phyloP scores from a whole-genome alignment of 2,888 invertebrate genomes.

The Lomographa bimaculata region DNA sequence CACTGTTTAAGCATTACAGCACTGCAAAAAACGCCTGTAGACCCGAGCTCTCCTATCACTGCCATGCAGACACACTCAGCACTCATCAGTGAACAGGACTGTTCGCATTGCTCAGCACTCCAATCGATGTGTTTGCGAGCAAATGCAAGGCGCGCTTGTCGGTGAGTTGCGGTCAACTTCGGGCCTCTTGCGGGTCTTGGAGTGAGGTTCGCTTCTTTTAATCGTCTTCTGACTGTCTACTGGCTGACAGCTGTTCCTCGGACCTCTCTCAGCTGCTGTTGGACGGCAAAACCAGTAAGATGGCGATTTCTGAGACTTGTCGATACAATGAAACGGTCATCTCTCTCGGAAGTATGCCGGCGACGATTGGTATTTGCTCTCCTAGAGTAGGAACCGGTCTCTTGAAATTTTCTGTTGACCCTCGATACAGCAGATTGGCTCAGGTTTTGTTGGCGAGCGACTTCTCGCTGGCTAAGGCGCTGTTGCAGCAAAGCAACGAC shows the following conservation, averaged over 20 bases:
- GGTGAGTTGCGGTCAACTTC: constrained; percentile 29
- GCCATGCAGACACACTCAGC: too few relatives aligned
- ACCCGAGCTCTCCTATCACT: neutral
- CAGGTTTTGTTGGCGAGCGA: constrained; percentile 19
- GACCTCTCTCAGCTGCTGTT: constrained; percentile 11
- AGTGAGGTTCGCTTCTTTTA: constrained; percentile 28
- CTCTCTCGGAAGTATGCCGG: constrained; percentile 24
- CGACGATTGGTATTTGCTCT: constrained; percentile 19
- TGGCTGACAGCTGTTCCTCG: constrained; percentile 23
- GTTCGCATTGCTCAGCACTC: too few relatives aligned
- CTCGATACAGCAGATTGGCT: constrained; percentile 26
- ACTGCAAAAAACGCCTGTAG: constrained; percentile 19
- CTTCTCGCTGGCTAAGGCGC: constrained; percentile 16
- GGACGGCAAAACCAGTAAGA: constrained; percentile 25
- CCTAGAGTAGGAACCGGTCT: constrained; percentile 24
- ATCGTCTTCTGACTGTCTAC: constrained; percentile 33
- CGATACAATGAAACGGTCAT: constrained; percentile 24
- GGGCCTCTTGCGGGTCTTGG: constrained; percentile 29
- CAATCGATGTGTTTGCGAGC: too few relatives aligned
- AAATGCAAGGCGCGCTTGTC: too few relatives aligned
- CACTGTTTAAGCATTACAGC: constrained; percentile 16
- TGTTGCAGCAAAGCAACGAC: constrained; percentile 21
- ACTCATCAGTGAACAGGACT: too few relatives aligned
- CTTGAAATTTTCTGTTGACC: constrained; percentile 22
- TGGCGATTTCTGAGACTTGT: constrained; percentile 32